A percentile compares a stretch with the other conserved stretches of the same genome.
Evolutionary conservation across 2,797 vertebrate species (phyloP).

Genomic region (Enteromius unitaeniatus): DNA sequence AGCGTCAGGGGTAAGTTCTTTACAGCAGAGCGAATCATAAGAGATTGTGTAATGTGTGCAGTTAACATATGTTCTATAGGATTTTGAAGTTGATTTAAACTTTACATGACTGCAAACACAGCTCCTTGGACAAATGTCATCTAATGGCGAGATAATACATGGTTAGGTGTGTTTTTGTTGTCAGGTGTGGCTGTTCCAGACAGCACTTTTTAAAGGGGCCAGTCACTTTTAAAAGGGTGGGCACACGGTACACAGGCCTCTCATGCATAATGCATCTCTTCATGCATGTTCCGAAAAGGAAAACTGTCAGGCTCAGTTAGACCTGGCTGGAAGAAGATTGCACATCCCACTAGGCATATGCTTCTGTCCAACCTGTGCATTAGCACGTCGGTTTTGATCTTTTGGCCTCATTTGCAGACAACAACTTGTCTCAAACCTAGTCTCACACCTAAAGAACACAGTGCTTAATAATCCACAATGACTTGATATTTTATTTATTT

Average conservation of each 20-base stretch:
- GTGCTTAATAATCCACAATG: conserved; percentile 33
- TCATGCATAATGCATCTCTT: conserved; percentile 73
- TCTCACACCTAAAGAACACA: conserved; percentile 23
- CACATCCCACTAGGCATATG: conserved; percentile 51
- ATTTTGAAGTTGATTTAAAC: conserved; percentile 13
- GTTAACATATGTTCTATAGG: not conserved
- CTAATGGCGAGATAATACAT: too few relatives aligned
- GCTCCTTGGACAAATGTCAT: not conserved
- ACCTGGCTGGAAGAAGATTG: conserved; percentile 60
- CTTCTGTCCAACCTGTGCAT: conserved; percentile 59
- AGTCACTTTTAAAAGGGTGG: conserved; percentile 50
- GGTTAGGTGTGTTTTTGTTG: not conserved
- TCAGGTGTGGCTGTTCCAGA: conserved; percentile 40
- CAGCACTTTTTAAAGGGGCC: conserved; percentile 51
- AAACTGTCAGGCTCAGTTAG: conserved; percentile 71
- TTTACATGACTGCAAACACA: not conserved
- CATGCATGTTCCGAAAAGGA: conserved; percentile 57
- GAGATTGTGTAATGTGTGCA: too few relatives aligned
- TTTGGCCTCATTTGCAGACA: conserved; percentile 7
- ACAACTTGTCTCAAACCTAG: conserved; percentile 23
- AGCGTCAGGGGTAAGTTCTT: not conserved
- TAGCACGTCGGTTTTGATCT: conserved; percentile 69
- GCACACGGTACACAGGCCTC: conserved; percentile 62
- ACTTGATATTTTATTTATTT: not conserved
- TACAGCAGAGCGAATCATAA: not conserved